phyloP scores from a whole-genome alignment of 2,113 vertebrate genomes.

The Castor canadensis region DNA sequence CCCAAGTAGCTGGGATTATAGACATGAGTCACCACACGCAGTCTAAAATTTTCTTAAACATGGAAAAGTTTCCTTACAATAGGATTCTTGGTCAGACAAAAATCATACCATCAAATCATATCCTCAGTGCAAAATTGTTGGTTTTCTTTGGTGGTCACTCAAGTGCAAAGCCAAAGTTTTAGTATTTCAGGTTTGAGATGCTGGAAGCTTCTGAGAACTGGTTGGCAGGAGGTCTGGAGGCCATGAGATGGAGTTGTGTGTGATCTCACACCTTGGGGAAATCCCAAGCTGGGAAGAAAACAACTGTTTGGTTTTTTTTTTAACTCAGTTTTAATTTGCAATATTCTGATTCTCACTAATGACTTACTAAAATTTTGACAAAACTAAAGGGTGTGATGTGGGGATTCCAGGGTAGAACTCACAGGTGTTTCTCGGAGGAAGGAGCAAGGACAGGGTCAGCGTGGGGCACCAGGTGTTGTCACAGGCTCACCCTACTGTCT shows the following conservation, averaged over 20 bases:
- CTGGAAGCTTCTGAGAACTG: not conserved
- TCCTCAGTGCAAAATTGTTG: not conserved
- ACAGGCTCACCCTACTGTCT: too few relatives aligned
- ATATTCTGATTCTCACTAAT: not conserved
- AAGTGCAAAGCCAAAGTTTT: not conserved
- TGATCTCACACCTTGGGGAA: too few relatives aligned
- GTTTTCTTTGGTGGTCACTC: not conserved
- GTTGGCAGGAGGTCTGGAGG: not conserved
- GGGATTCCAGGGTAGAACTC: not conserved
- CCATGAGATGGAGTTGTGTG: not conserved
- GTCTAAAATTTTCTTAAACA: not conserved
- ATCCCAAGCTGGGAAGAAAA: not conserved
- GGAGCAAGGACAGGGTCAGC: not conserved
- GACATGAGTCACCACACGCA: too few relatives aligned
- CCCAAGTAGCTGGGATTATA: too few relatives aligned
- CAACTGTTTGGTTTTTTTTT: not conserved
- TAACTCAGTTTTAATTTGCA: not conserved
- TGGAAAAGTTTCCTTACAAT: not conserved
- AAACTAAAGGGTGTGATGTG: not conserved
- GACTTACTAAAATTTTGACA: not conserved
- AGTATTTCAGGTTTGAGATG: not conserved
- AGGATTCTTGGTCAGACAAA: not conserved
- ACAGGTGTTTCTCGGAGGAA: not conserved
- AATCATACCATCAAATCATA: not conserved
- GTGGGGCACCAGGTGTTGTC: not conserved